A percentile compares a stretch with the other conserved stretches of the same genome.
These are phyloP conservation scores for Drosophila bipectinata DNA, from an alignment of 1,140 invertebrate species.

Conservation along the genomic window DNA sequence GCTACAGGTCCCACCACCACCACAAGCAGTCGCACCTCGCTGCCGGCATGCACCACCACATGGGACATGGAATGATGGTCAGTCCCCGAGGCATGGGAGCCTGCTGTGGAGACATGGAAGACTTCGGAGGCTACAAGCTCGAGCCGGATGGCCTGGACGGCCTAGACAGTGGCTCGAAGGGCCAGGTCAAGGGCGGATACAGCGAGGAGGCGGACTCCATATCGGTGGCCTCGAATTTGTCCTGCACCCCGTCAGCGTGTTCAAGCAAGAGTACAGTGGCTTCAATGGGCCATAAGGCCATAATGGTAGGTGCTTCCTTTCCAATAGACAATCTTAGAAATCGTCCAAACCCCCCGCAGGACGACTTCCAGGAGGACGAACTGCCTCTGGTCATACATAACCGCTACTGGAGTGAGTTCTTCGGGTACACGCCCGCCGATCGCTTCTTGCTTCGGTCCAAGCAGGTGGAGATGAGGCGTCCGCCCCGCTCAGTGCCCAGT, in stretches of 20 bases:
- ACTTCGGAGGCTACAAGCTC: conserved; percentile 11
- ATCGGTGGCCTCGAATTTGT: conserved; percentile 8
- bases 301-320: conserved; percentile 28
- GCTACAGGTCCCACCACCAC: conserved; percentile 21
- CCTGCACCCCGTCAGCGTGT: conserved; percentile 14
- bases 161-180: background rate
- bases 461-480: conserved; percentile 83
- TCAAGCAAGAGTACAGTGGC: conserved; percentile 22
- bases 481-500: conserved; percentile 49
- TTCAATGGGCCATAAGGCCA: conserved; percentile 7
- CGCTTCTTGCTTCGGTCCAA: conserved; percentile 85
- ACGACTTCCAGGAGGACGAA: conserved; percentile 23
- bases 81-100: conserved; percentile 9
- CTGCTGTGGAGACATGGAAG: conserved; percentile 63
- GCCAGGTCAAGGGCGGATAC: conserved; percentile 4
- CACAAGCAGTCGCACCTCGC: conserved; percentile 4
- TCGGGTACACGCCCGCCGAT: conserved; percentile 84
- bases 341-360: conserved; percentile 10
- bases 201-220: conserved; percentile 7
- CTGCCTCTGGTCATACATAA: conserved; percentile 46
- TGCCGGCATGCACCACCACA: background rate
- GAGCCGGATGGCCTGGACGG: conserved; percentile 9
- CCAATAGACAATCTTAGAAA: background rate
- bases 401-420: conserved; percentile 72
- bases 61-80: background rate